These are phyloP conservation scores for Nemurella pictetii DNA, from an alignment of 2,888 invertebrate genomes.

Conservation along the genomic window DNA sequence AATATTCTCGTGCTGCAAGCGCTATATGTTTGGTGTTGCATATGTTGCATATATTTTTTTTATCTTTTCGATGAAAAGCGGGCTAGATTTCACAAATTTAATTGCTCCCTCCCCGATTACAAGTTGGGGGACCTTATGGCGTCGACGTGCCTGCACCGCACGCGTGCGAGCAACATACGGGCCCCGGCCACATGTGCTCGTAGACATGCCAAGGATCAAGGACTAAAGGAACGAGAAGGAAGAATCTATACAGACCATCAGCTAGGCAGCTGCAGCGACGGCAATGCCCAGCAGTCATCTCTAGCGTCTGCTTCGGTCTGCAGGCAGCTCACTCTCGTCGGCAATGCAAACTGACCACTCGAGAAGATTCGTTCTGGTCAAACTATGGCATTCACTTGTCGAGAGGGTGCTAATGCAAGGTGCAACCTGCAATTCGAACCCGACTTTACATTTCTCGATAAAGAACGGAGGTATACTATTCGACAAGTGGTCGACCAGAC, in stretches of 20 bases:
- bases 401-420: not conserved
- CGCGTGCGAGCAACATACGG: not conserved
- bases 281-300: not conserved
- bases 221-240: not conserved
- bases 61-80: not conserved
- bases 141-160: not conserved
- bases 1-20: not conserved
- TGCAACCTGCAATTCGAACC: not conserved
- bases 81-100: not conserved
- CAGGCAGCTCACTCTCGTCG: not conserved
- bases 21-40: too few relatives aligned
- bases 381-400: not conserved
- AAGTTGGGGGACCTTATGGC: not conserved
- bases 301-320: not conserved
- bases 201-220: not conserved
- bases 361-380: not conserved
- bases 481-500: not conserved
- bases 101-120: not conserved
- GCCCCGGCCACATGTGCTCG: not conserved
- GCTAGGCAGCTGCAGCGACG: not conserved
- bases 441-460: not conserved
- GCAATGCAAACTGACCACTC: conserved; percentile 21
- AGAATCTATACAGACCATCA: not conserved
- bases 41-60: not conserved
- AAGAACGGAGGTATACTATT: not conserved